Evolutionary conservation across 2,888 invertebrate species (phyloP).

Genomic region (Ichneumon xanthorius): DNA sequence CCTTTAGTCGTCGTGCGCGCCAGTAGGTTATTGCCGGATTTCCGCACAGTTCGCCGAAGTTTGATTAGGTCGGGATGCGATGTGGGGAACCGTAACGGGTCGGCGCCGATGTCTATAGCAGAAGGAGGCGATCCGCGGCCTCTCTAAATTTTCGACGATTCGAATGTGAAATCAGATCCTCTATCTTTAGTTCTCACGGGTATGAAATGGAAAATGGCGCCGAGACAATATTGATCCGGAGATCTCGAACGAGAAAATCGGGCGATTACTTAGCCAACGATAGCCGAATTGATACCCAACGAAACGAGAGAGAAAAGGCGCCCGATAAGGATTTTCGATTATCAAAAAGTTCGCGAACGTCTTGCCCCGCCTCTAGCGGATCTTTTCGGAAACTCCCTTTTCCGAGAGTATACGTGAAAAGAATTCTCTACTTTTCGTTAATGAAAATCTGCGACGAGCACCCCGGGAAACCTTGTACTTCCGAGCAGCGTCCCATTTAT

Average conservation of each 20-base stretch:
- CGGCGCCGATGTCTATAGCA: slow-evolving; percentile 26
- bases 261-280: not conserved
- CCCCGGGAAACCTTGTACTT: not conserved
- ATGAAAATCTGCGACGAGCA: slow-evolving; percentile 49
- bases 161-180: slow-evolving; percentile 67
- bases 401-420: slow-evolving; percentile 33
- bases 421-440: slow-evolving; percentile 31
- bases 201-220: slow-evolving; percentile 10
- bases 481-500: slow-evolving; percentile 29
- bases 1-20: slow-evolving; percentile 54
- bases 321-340: slow-evolving; percentile 14
- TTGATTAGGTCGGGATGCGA: slow-evolving; percentile 74
- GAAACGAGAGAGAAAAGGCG: not conserved
- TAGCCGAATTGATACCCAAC: not conserved
- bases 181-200: slow-evolving; percentile 23
- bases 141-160: slow-evolving; percentile 68
- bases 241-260: slow-evolving; percentile 11
- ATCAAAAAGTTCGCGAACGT: not conserved
- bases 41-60: slow-evolving; percentile 72
- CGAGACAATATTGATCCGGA: not conserved
- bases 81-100: slow-evolving; percentile 52
- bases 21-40: slow-evolving; percentile 72
- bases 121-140: slow-evolving; percentile 35
- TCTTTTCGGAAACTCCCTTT: not conserved
- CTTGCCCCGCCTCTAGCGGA: not conserved